Evolutionary conservation across 2,888 invertebrate genomes (phyloP).

Genomic region (Phortica okadai): DNA sequence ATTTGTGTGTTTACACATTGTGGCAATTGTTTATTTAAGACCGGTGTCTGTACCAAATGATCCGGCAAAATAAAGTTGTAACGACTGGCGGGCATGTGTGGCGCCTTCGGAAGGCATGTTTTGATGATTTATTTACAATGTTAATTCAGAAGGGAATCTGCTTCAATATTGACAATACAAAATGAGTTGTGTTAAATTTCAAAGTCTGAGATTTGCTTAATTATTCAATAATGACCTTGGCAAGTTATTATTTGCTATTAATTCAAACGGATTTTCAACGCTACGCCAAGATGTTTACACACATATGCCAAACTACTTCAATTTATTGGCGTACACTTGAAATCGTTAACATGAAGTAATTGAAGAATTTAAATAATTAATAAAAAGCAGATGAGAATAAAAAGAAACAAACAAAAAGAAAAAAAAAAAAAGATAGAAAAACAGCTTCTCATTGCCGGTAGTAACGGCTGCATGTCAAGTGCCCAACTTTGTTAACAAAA

Average conservation of each 20-base stretch:
- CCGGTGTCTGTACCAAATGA: too few relatives aligned
- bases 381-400: neutral
- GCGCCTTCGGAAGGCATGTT: too few relatives aligned
- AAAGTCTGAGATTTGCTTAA: too few relatives aligned
- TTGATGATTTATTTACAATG: too few relatives aligned
- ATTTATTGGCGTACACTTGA: constrained; percentile 2
- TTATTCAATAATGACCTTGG: too few relatives aligned
- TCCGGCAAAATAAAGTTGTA: too few relatives aligned
- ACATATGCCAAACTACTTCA: constrained; percentile 15
- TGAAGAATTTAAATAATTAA: constrained; percentile 13
- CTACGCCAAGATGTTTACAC: constrained; percentile 15
- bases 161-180: too few relatives aligned
- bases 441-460: neutral
- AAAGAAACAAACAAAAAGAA: neutral
- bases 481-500: neutral
- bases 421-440: neutral
- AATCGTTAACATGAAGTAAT: constrained; percentile 10
- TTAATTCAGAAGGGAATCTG: too few relatives aligned
- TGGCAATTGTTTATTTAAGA: too few relatives aligned
- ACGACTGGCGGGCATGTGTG: too few relatives aligned
- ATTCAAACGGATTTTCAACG: neutral
- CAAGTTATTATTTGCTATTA: neutral
- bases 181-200: too few relatives aligned
- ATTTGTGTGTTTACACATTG: too few relatives aligned
- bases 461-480: neutral